A percentile compares a stretch with the other conserved stretches of the same genome.
These are phyloP conservation scores for Endotricha flammealis DNA, from an alignment of 2,888 invertebrate species.

Conservation along the genomic window DNA sequence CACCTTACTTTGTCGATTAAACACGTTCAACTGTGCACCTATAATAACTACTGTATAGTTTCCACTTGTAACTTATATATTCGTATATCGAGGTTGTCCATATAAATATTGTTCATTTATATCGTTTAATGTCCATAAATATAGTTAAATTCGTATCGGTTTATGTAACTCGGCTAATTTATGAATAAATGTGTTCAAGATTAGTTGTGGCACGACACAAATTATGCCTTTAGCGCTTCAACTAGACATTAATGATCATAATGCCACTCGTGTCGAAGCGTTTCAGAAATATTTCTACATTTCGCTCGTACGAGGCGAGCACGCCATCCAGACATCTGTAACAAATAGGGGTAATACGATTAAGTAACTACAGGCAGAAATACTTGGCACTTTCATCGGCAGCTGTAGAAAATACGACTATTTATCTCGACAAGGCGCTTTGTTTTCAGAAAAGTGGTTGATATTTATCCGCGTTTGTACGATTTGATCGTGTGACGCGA, in stretches of 20 bases:
- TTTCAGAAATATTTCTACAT: slow-evolving; percentile 17
- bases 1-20: slow-evolving; percentile 73
- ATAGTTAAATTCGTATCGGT: slow-evolving; percentile 4
- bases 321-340: slow-evolving; percentile 16
- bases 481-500: no score
- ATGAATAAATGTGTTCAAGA: slow-evolving; percentile 17
- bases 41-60: slow-evolving; percentile 33
- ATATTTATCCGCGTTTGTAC: neutral
- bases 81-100: slow-evolving; percentile 18
- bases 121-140: no score
- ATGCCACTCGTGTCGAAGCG: slow-evolving; percentile 22
- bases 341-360: slow-evolving; percentile 20
- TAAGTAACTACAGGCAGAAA: slow-evolving; percentile 19
- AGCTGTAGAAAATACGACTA: slow-evolving; percentile 7
- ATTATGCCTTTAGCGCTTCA: slow-evolving; percentile 19
- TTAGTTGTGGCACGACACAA: slow-evolving; percentile 23
- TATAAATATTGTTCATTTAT: slow-evolving; percentile 14
- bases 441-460: slow-evolving; percentile 10
- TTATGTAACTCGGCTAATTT: slow-evolving; percentile 13
- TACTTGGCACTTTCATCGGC: slow-evolving; percentile 20
- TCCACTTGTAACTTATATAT: slow-evolving; percentile 19
- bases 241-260: slow-evolving; percentile 27
- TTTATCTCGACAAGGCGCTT: slow-evolving; percentile 16
- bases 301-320: slow-evolving; percentile 10
- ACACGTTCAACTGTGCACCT: slow-evolving; percentile 40